These are phyloP conservation scores for Acanthaster planci DNA, from an alignment of 35 echinoderm and acorn worm species.

Conservation along the genomic window DNA sequence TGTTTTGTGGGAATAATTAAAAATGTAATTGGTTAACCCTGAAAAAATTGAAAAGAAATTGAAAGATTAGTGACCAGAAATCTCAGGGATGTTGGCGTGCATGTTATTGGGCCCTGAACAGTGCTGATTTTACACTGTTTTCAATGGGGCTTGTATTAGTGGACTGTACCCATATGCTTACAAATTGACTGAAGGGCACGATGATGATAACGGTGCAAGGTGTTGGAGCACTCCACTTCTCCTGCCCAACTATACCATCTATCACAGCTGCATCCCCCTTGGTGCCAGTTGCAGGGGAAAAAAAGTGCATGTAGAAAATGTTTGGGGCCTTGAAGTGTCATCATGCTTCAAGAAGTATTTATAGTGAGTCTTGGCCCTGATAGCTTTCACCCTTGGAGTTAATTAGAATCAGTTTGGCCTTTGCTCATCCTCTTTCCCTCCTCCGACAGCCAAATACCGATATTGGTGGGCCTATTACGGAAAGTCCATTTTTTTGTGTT, in stretches of 20 bases:
- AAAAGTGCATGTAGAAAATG: not conserved
- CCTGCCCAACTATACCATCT: not conserved
- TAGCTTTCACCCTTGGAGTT: not conserved
- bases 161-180: no score
- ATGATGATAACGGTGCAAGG: not conserved
- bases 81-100: no score
- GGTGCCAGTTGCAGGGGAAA: not conserved
- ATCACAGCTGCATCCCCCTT: constrained; percentile 5
- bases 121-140: no score
- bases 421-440: constrained; percentile 3
- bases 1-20: no score
- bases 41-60: no score
- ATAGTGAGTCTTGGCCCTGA: not conserved
- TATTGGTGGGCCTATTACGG: not conserved
- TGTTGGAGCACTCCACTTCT: not conserved
- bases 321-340: constrained; percentile 4
- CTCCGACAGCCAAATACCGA: not conserved
- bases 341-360: constrained; percentile 20
- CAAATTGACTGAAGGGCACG: not conserved
- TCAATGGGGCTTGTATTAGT: no score
- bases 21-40: no score
- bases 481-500: constrained; percentile 6
- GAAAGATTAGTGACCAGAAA: no score
- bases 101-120: no score
- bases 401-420: constrained; percentile 10